Evolutionary conservation across 2,113 vertebrate genomes (phyloP), one percentile per base, ranked within the genome.

Genomic region (Chlamydotis undulata): DNA sequence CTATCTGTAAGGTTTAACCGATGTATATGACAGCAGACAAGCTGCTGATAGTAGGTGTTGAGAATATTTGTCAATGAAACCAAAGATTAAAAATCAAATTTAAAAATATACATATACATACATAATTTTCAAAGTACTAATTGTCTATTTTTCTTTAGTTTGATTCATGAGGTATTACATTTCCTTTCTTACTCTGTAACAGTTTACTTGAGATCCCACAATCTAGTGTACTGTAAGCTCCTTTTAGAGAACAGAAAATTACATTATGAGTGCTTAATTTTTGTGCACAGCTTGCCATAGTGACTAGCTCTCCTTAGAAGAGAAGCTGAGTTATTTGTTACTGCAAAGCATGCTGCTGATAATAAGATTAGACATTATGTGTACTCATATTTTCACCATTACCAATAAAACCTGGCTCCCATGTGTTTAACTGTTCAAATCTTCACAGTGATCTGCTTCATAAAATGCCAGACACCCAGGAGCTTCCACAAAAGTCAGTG

Each of bases 241-340:
- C 87, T 93, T 53, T 93, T 53, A 78, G 73, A 71, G 90, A 81
- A 87, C 7, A 84, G 73, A 87, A 92, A 83, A 93, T 93, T 89
- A 56, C 0, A 0, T 89, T 90, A 81, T 76, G 23, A 35, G 57
- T 4, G 1, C 17, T 80, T 92, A 78, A 95, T 96, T 95, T 94
- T 78, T 2, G 6, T 74, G n/a, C 76, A 84, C 76, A 88, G 82
- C 56, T 93, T 96, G 83, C 86, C 83, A 81, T 29, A 60, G 69
- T 69, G 35, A 61, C 88, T 92, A 81, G 26, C 8, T 78, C 33
- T 87, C 52, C 39, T 93, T 78, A 65, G 69, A 92, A 84, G 31
- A 89, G 56, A 86, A 45, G 19, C 29, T 17, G 50, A 65, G 19
- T 74, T 57, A 86, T 83, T 93, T 81, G 64, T 78, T 92, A 19